Conservation (phyloP, 2,888 invertebrate species). For the Brachycybe producta region DNA sequence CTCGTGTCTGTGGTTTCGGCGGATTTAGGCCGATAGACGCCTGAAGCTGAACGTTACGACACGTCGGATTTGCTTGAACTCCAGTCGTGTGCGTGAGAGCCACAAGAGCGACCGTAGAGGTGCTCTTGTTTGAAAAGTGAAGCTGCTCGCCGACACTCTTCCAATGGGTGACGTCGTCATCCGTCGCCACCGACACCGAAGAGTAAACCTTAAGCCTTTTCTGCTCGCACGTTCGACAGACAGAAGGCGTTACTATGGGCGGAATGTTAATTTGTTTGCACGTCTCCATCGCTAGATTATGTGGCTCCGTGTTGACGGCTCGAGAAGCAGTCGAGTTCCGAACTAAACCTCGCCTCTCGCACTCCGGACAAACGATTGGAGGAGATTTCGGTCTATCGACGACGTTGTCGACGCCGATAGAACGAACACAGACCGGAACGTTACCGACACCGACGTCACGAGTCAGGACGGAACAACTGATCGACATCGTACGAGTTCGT, state of each 20-base stretch:
- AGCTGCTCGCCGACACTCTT: too few species aligned
- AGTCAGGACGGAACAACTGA: constrained; percentile 43
- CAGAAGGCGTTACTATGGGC: too few species aligned
- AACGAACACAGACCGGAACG: constrained; percentile 22
- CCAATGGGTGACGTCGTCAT: constrained; percentile 4
- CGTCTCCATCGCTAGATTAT: neutral
- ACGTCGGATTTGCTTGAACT: constrained; percentile 10
- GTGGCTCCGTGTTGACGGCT: constrained; percentile 4
- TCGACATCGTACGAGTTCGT: constrained; percentile 16
- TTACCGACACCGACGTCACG: constrained; percentile 50
- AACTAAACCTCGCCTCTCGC: neutral
- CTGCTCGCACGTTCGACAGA: constrained; percentile 6
- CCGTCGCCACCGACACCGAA: neutral
- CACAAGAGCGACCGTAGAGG: neutral
- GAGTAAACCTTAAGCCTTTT: neutral
- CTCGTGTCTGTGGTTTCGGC: constrained; percentile 1
- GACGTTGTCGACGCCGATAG: constrained; percentile 5
- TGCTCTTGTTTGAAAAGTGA: neutral
- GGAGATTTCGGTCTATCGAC: neutral
- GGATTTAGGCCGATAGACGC: neutral
- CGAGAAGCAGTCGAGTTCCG: neutral
- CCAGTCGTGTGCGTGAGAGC: constrained; percentile 7
- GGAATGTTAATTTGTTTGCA: too few species aligned
- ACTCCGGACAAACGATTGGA: constrained; percentile 7
- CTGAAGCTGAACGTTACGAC: constrained; percentile 1